Conservation (phyloP, 2,888 invertebrate species). For the Leucophenga montana region DNA sequence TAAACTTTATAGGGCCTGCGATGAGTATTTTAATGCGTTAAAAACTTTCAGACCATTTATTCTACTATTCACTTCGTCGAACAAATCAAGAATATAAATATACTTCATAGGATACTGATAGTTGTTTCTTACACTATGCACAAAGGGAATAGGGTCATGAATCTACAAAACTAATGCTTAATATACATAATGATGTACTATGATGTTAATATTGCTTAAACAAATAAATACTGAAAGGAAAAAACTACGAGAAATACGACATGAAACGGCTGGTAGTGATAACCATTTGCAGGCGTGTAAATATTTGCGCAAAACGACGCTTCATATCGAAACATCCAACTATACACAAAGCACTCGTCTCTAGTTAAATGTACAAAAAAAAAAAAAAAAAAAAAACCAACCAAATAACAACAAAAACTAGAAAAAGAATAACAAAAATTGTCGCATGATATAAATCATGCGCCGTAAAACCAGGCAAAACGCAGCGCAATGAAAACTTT, state of each 20-base stretch:
- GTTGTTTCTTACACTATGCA: too few relatives aligned
- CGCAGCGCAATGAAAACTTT: not conserved
- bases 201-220: conserved; percentile 21
- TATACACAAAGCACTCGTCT: not conserved
- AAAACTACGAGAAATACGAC: not conserved
- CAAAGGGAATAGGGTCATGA: too few relatives aligned
- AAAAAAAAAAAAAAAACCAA: not conserved
- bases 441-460: conserved; percentile 32
- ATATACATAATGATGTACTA: not conserved
- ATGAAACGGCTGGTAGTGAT: not conserved
- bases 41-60: too few relatives aligned
- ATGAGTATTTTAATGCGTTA: too few relatives aligned
- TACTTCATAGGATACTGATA: too few relatives aligned
- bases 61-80: too few relatives aligned
- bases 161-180: too few relatives aligned
- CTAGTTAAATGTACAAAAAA: not conserved
- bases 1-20: too few relatives aligned
- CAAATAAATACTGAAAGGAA: not conserved
- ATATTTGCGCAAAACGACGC: conserved; percentile 23
- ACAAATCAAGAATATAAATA: too few relatives aligned
- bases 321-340: conserved; percentile 17
- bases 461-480: conserved; percentile 12
- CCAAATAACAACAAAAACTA: not conserved
- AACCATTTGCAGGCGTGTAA: conserved; percentile 30
- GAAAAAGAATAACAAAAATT: not conserved